These are phyloP conservation scores for Oceanodroma tethys DNA, from an alignment of 2,113 vertebrate genomes.

Conservation along the genomic window DNA sequence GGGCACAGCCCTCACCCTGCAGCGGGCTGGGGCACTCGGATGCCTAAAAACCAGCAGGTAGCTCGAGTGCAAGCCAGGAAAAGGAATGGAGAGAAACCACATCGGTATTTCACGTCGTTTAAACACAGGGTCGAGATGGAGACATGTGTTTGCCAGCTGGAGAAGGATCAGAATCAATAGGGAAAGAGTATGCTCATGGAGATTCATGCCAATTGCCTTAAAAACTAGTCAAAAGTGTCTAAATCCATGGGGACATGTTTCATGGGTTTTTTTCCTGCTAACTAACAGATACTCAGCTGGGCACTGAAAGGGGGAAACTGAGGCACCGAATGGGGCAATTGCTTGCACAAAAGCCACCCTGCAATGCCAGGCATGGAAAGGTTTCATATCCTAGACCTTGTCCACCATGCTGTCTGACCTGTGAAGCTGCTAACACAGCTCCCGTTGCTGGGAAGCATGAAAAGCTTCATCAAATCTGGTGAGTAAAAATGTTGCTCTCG, in stretches of 20 bases:
- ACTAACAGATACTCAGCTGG: neutral
- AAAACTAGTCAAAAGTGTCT: neutral
- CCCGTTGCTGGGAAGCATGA: neutral
- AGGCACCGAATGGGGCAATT: neutral
- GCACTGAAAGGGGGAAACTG: neutral
- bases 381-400: neutral
- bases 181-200: neutral
- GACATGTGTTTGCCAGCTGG: neutral
- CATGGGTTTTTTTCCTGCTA: neutral
- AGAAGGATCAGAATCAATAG: neutral
- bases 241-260: rapidly evolving
- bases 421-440: neutral
- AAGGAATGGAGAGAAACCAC: neutral
- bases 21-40: neutral
- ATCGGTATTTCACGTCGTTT: neutral
- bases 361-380: neutral
- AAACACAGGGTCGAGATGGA: neutral
- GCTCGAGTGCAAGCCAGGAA: neutral
- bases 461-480: neutral
- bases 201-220: neutral
- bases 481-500: neutral
- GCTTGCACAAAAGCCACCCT: neutral
- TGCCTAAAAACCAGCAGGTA: neutral
- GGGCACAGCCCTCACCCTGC: neutral
- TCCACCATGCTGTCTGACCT: rapidly evolving